Evolutionary conservation across 2,888 invertebrate species (phyloP).

Genomic region (Gandaritis pyraliata): DNA sequence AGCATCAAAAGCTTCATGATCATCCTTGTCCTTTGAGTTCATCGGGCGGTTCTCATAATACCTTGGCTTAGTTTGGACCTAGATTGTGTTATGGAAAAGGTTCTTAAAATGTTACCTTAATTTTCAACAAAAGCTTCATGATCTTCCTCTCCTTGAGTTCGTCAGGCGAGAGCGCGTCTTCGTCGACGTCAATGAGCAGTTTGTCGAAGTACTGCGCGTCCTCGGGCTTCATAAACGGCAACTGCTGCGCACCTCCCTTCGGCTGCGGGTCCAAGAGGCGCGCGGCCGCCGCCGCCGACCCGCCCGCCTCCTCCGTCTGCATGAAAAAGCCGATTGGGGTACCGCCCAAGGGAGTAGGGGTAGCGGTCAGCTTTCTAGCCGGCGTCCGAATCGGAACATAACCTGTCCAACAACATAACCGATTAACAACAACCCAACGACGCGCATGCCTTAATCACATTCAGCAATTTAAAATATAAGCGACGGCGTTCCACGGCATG

Average conservation of each 20-base stretch:
- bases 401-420: slow-evolving; percentile 80
- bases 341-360: slow-evolving; percentile 97
- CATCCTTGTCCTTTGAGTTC: too few relatives aligned
- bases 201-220: slow-evolving; percentile 99
- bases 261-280: slow-evolving; percentile 97
- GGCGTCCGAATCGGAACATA: slow-evolving; percentile 99
- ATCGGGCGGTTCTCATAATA: too few relatives aligned
- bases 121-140: slow-evolving; percentile 98
- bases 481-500: slow-evolving; percentile 71
- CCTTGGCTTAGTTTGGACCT: too few relatives aligned
- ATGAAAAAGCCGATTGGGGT: slow-evolving; percentile 98
- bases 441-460: slow-evolving; percentile 44
- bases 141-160: slow-evolving; percentile 99
- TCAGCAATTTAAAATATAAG: slow-evolving; percentile 57
- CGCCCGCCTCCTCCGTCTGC: slow-evolving; percentile 94
- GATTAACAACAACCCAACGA: slow-evolving; percentile 52
- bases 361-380: slow-evolving; percentile 98
- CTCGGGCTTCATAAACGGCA: slow-evolving; percentile 99
- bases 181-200: slow-evolving; percentile 98
- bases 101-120: slow-evolving; percentile 85
- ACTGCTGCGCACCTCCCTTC: slow-evolving; percentile 91
- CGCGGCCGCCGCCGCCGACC: slow-evolving; percentile 93
- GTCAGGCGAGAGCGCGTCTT: slow-evolving; percentile 96
- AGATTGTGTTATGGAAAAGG: too few relatives aligned
- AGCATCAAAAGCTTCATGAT: too few relatives aligned